Base-by-base conservation (phyloP, 1,140 invertebrate species). In the Drosophila kurseongensis region DNA sequence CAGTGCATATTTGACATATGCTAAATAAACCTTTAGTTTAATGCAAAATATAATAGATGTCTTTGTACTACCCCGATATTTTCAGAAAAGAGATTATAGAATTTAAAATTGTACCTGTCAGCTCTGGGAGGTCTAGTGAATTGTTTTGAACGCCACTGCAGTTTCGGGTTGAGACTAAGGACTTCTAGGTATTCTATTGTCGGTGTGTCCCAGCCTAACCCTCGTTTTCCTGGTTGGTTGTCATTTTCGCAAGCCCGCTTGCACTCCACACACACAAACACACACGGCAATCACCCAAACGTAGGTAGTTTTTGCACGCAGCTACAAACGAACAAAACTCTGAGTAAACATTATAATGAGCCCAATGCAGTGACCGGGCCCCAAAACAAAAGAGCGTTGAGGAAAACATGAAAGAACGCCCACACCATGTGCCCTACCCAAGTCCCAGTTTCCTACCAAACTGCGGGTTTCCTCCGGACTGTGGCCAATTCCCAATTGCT, bases 401-500 rank as follows among this genome's bases (percentile, higher is more conserved):
- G 35, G 50, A 18, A 47, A 72, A 45, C 50, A 58, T 41, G 29
- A 59, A 76, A 66, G 73, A 67, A 78, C 83, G 83, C 83, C 83
- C 80, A 89, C 83, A 45, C 72, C 60, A 59, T 88, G 56, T 76
- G 79, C 78, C 82, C 75, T 76, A 73, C 71, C 36, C 36, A 38
- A 38, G 44, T 45, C 16, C 48, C 56, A 74, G 36, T 14, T 14
- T 44, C 23, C 73, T 59, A 40, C 8, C 38, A 29, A 18, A 40
- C 47, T 45, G 29, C 59, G 35, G 48, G 40, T 23, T n/a, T 48
- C 59, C 18, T 27, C 38, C 35, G 47, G 73, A 76, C 73, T 78
- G 80, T 83, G 79, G 80, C 75, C 80, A 82, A 82, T 82, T 69
- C 65, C 60, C 68, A 82, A 83, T 78, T 78, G 75, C 59, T 82